These are phyloP conservation scores for Hormaphis cornu DNA, from an alignment of 1,140 invertebrate genomes.

Conservation along the genomic window DNA sequence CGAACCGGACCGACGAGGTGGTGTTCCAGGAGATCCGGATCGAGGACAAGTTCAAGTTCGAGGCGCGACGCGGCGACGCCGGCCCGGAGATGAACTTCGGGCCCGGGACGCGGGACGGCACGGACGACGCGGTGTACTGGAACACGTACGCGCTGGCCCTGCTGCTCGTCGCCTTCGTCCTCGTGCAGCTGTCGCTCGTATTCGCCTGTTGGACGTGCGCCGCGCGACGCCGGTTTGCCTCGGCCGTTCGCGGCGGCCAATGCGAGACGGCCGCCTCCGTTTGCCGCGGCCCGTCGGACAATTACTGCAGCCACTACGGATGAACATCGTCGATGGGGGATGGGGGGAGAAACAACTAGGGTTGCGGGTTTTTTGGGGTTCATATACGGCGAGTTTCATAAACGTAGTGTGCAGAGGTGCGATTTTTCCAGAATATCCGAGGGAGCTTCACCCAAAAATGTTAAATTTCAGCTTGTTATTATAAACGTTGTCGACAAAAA, in stretches of 20 bases:
- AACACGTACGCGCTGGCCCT: neutral
- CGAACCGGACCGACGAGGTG: slow-evolving; percentile 41
- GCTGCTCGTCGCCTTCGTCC: neutral
- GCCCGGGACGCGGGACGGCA: neutral
- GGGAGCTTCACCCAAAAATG: too few species aligned
- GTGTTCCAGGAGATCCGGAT: slow-evolving; percentile 48
- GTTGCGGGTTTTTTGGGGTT: too few species aligned
- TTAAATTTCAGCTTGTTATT: too few species aligned
- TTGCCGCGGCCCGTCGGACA: neutral
- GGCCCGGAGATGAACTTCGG: neutral
- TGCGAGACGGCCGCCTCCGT: neutral
- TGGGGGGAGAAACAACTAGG: too few species aligned
- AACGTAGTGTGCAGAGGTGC: too few species aligned
- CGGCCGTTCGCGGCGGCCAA: neutral
- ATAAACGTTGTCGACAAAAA: too few species aligned
- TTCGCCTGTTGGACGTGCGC: neutral
- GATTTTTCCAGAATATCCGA: too few species aligned
- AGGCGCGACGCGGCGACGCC: neutral
- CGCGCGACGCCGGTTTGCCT: neutral
- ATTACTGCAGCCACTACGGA: neutral
- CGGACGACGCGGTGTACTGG: neutral
- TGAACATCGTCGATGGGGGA: too few species aligned
- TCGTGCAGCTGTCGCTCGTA: neutral
- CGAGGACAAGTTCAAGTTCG: slow-evolving; percentile 46
- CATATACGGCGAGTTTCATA: too few species aligned